Percentiles rank a stretch among this genome's conserved stretches.
Conservation (phyloP, 2,113 vertebrate species). For the Barnardius zonarius region DNA sequence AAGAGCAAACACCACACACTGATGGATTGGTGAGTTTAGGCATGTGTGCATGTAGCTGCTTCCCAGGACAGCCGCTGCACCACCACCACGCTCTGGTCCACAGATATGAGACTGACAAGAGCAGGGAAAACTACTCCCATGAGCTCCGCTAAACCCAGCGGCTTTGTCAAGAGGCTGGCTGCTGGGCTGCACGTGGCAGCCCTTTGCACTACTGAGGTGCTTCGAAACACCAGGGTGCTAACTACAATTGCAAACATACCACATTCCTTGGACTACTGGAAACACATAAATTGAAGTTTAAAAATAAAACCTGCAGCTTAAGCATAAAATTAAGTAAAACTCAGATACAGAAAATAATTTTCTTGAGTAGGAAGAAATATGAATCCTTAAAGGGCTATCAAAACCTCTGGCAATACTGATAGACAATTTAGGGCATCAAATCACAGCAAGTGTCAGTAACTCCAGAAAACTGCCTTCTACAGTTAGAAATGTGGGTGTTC, state of each 20-base stretch:
- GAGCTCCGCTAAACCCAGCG: background rate
- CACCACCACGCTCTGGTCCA: background rate
- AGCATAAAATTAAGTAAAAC: background rate
- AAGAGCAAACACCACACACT: background rate
- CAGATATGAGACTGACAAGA: background rate
- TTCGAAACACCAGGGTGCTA: background rate
- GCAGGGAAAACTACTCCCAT: background rate
- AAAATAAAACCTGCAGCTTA: background rate
- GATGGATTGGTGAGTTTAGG: background rate
- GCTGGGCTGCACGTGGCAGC: background rate
- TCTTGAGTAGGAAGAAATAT: background rate
- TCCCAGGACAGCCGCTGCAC: background rate
- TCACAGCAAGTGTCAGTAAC: background rate
- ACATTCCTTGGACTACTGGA: background rate
- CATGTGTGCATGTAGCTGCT: fast-evolving
- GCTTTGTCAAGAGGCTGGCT: background rate
- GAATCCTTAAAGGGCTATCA: background rate
- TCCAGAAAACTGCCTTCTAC: background rate
- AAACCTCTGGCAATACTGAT: background rate
- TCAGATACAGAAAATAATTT: background rate
- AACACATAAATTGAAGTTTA: fast-evolving
- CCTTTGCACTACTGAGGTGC: background rate
- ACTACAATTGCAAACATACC: background rate
- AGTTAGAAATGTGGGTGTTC: background rate
- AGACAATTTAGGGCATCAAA: background rate